Base-by-base conservation (phyloP, 2,797 vertebrate species). In the Sebastes iracundus region DNA sequence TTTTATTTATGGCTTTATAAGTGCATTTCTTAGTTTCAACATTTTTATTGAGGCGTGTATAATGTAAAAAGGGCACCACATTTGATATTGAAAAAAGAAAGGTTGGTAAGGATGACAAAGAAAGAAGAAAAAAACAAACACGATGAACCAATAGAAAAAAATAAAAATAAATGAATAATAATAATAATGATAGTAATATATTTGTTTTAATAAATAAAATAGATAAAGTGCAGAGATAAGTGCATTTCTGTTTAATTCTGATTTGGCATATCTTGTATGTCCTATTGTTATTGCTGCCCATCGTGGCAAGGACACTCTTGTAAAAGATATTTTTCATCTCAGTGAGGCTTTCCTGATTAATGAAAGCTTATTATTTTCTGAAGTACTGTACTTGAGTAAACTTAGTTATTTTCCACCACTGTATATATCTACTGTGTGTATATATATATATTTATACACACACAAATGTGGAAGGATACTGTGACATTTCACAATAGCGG, bases 401-500 rank as follows among this genome's bases (percentile, higher is more conserved):
- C 22, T 9, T 35, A 35, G 74, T 27, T 53, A 38, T 55, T 28
- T 59, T 18, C 53, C 53, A 46, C 33, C 53, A 33, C 27, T 22
- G 13, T 52, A 18, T 63, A 11, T 3, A 65, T 56, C 59, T 4
- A 35, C 18, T 12, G 4, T 42, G 4, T 53, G 20, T 32, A 1
- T 35, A 33, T 53, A 14, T 28, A n/a, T n/a, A 32, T 60, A 23
- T 65, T 7, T 60, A 9, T 68, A 77, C 38, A 4, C 30, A 30
- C 73, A 64, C 70, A 30, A 55, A 75, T 60, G 71, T 85, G 18
- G 56, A 79, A 75, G 20, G 74, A 84, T 77, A 80, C 69, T 70
- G 88, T 81, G 83, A 88, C 78, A 88, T 93, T 89, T 90, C 75
- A 91, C 87, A 87, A 87, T 88, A 75, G 83, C 52, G 10, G 67